These are phyloP conservation scores for Megalurothrips usitatus DNA, from an alignment of 2,888 invertebrate genomes.

Conservation along the genomic window DNA sequence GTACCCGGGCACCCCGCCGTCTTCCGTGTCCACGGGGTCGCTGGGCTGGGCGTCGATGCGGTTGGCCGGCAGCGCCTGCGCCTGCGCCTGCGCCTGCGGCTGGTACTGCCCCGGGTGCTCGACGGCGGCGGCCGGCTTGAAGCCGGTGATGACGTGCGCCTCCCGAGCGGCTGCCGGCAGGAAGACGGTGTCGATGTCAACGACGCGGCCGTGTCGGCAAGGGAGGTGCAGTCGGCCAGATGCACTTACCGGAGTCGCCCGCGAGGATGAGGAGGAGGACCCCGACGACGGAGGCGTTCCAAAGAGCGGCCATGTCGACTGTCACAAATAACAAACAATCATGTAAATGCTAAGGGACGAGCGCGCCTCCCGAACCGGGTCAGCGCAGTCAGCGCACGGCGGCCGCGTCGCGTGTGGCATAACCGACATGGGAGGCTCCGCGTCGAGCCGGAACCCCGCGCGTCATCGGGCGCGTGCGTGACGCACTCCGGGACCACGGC, in stretches of 20 bases:
- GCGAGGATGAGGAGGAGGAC: too few species aligned
- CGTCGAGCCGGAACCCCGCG: not conserved
- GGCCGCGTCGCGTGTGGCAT: not conserved
- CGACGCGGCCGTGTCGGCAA: too few species aligned
- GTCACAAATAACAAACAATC: too few species aligned
- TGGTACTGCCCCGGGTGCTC: too few species aligned
- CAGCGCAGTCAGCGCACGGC: too few species aligned
- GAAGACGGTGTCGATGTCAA: slow-evolving; percentile 22
- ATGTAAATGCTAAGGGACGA: too few species aligned
- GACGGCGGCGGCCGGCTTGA: slow-evolving; percentile 27
- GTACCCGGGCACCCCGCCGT: not conserved
- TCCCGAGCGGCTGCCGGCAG: slow-evolving; percentile 26
- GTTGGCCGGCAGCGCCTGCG: slow-evolving; percentile 41
- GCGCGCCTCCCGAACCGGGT: too few species aligned
- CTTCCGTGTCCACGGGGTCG: not conserved
- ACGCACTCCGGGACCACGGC: not conserved
- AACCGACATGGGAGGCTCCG: not conserved
- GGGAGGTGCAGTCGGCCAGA: not conserved
- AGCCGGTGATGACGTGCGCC: slow-evolving; percentile 11
- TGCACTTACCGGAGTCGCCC: too few species aligned
- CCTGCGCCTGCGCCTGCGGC: slow-evolving; percentile 45
- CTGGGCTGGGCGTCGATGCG: slow-evolving; percentile 37
- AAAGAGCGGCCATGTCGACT: too few species aligned
- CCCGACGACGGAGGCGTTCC: too few species aligned
- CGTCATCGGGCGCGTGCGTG: not conserved